Percentiles rank a stretch among this genome's conserved stretches.
These are phyloP conservation scores for Idris sp. DNA, from an alignment of 1,140 invertebrate genomes.

Conservation along the genomic window DNA sequence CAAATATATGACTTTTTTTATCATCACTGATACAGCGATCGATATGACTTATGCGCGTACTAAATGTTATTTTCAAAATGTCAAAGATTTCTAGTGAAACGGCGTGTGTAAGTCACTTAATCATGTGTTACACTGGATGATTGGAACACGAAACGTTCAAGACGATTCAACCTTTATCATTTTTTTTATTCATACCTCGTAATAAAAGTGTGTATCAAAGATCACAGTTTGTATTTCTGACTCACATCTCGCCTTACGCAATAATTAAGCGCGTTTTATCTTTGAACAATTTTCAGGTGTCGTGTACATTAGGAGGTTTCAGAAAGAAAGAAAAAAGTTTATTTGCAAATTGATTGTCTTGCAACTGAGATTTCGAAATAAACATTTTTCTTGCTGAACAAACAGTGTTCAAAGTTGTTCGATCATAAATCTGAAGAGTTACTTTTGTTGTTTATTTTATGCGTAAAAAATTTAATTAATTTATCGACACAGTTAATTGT, in stretches of 20 bases:
- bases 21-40: conserved; percentile 50
- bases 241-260: conserved; percentile 34
- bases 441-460: too few species aligned
- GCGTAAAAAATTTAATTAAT: too few species aligned
- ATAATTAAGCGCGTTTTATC: conserved; percentile 18
- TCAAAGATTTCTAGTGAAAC: conserved; percentile 57
- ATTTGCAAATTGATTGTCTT: too few species aligned
- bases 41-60: conserved; percentile 59
- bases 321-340: too few species aligned
- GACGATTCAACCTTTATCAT: conserved; percentile 58
- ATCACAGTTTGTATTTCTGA: conserved; percentile 57
- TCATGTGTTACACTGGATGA: conserved; percentile 60
- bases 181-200: conserved; percentile 51
- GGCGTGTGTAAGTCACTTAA: conserved; percentile 52
- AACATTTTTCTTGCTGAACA: too few species aligned
- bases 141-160: conserved; percentile 57
- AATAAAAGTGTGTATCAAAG: conserved; percentile 60
- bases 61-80: conserved; percentile 61
- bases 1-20: conserved; percentile 41
- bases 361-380: too few species aligned
- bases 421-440: too few species aligned
- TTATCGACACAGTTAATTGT: too few species aligned
- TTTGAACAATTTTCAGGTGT: conserved; percentile 13
- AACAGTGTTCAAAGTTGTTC: too few species aligned
- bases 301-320: too few species aligned